Evolutionary conservation across 1,140 invertebrate genomes (phyloP).

Genomic region (Trachymyrmex cornetzi): DNA sequence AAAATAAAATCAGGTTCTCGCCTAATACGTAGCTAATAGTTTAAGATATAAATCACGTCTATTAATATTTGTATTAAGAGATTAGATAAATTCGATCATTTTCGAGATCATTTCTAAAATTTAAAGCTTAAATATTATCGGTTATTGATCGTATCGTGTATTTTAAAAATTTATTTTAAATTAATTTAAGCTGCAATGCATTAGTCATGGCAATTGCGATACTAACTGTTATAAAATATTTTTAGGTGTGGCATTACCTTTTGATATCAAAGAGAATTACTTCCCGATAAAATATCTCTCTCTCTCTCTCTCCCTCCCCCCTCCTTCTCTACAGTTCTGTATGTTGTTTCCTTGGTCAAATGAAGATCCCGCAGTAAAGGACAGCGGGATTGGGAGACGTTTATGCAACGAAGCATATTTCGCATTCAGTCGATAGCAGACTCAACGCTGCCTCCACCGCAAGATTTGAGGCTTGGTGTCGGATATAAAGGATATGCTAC

Average conservation of each 20-base stretch:
- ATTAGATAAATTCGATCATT: background rate
- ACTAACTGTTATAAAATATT: background rate
- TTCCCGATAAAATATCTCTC: conserved; percentile 1
- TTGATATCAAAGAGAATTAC: background rate
- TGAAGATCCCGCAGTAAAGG: conserved; percentile 3
- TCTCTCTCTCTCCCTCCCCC: background rate
- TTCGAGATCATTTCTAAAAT: background rate
- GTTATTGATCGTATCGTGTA: background rate
- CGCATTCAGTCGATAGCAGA: conserved; percentile 25
- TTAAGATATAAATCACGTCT: background rate
- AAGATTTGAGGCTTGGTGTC: background rate
- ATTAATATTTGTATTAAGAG: background rate
- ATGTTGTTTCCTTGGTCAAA: conserved; percentile 4
- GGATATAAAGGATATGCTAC: conserved; percentile 30
- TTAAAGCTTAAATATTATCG: background rate
- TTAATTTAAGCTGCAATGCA: background rate
- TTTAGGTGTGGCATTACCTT: background rate
- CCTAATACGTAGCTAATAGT: background rate
- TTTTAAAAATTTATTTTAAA: background rate
- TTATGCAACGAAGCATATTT: conserved; percentile 25
- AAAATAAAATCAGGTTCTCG: background rate
- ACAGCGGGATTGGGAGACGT: background rate
- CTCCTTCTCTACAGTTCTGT: background rate
- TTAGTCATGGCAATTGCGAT: background rate
- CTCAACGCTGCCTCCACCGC: background rate